Base-by-base conservation (phyloP, 53 echinoderm and acorn worm genomes). In the Apostichopus leukothele region DNA sequence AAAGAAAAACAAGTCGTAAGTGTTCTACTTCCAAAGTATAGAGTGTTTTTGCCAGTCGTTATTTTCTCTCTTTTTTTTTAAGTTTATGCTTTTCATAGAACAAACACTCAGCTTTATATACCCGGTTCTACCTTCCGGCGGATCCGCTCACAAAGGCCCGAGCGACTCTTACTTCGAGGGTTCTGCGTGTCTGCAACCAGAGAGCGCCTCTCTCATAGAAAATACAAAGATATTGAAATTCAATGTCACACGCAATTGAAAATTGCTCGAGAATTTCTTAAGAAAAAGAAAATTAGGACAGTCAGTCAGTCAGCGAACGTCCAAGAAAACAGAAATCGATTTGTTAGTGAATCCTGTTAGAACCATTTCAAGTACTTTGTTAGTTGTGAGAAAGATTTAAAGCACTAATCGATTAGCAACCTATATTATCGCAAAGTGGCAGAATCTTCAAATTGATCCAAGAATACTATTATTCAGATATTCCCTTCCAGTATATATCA, bases 161-260 rank as follows among this genome's bases (percentile, higher is more conserved):
- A 14, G 16, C 16, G 16, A 12, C 68, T 68, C 68, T 39, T 39
- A 18, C 16, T 16, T 68, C 68, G 68, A 68, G 68, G n/a, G 68
- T 68, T 68, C 16, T 16, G 19, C 68, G 19, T n/a, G 68, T 68
- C 68, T 68, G 68, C 19, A n/a, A 14, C 16, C 14, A 68, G 5
- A 68, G 68, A 68, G 68, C 16, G 68, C 68, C 68, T n/a, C 5
- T 0, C 68, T 14, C 16, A 68, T 18, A 68, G 19, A 68, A 68
- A 68, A 12, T 13, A 68, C 11, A 68, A n/a, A 68, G 68, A 68
- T 68, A 68, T 68, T 68, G 68, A 68, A 68, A 68, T 68, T 68
- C 68, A 68, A 68, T 68, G 68, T 68, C 68, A 68, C 68, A 68
- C 68, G 14, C 68, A 13, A 12, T 14, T 68, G 19, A 68, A 12